A percentile compares a stretch with the other conserved stretches of the same genome.
These are phyloP conservation scores for Ganaspis brasiliensis DNA, from an alignment of 2,888 invertebrate genomes.

Conservation along the genomic window DNA sequence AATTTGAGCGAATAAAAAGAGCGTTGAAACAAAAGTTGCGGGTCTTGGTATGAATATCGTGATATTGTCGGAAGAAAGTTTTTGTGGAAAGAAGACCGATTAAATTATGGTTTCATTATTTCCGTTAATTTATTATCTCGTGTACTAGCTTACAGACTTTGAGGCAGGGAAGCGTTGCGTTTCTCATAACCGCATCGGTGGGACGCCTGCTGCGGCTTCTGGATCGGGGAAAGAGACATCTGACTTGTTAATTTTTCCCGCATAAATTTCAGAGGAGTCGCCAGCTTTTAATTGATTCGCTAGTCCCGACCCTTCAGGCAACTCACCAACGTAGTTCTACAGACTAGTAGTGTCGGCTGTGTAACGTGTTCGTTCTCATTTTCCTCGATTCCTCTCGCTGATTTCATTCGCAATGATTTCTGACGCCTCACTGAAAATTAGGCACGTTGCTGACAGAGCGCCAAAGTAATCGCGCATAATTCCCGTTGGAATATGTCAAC, in stretches of 20 bases:
- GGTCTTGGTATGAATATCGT: constrained; percentile 10
- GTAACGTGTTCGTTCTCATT: constrained; percentile 4
- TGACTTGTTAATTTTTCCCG: constrained; percentile 80
- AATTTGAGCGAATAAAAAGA: neutral
- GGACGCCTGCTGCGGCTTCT: constrained; percentile 35
- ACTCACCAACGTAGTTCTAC: neutral
- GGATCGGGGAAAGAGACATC: constrained; percentile 67
- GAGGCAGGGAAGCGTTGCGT: constrained; percentile 20
- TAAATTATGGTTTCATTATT: constrained; percentile 77
- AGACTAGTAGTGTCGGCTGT: neutral
- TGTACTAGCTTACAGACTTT: constrained; percentile 58
- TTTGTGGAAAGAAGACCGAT: constrained; percentile 11
- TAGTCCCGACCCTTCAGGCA: constrained; percentile 49
- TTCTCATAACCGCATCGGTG: constrained; percentile 51
- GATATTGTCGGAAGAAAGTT: constrained; percentile 25
- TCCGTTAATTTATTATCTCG: constrained; percentile 76
- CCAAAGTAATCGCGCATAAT: constrained; percentile 26
- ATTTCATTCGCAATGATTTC: constrained; percentile 25
- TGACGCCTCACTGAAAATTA: constrained; percentile 35
- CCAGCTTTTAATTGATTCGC: constrained; percentile 63
- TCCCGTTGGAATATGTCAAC: constrained; percentile 5
- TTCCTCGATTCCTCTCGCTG: constrained; percentile 19
- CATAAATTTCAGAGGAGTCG: constrained; percentile 75
- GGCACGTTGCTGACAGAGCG: constrained; percentile 7
- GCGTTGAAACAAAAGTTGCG: neutral